Evolutionary conservation across 1,140 invertebrate genomes (phyloP), one percentile per base, ranked within the genome.

Genomic region (Heliothis virescens): DNA sequence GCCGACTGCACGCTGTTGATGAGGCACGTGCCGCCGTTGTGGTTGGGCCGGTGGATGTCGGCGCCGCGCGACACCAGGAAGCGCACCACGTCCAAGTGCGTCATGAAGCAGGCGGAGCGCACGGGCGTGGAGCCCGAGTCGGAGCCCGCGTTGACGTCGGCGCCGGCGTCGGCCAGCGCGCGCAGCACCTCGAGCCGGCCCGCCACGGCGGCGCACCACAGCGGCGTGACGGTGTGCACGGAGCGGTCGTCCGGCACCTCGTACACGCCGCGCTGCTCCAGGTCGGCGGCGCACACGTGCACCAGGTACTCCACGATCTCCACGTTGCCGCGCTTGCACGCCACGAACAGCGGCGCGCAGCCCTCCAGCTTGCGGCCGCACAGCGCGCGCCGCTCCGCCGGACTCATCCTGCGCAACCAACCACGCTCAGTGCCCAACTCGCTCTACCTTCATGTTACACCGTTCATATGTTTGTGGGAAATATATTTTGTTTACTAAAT

Each of bases 151-250:
- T 98, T 96, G 11, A 99, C 96, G 87, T 98, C 95, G 57, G 98
- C 98, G 60, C 98, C 98, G 87, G 98, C 96, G 34, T 96, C 94
- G 7, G 98, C 96, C 29, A 99, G 95, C 91, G 96, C 97, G 86
- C 97, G 96, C 18, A 99, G 96, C 75, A 98, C 97, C 59, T 95
- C 95, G 13, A 98, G 87, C 82, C 97, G 97, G 15, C 98, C 98
- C n/a, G 97, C 97, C 7, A 99, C 98, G 7, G 98, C 97, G 13
- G 98, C 98, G 95, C 98, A 98, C 98, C 98, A 99, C n/a, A 99
- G 92, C 13, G 98, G 98, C 1, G 98, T 98, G 0, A 98, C 98
- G 86, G 95, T 96, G 94, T 98, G 98, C 26, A 97, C 96, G 48
- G 97, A 84, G 75, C 85, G 86, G 82, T 93, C 90, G 80, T 90